Evolutionary conservation across 2,888 invertebrate species (phyloP).

Genomic region (Drosophila hamatofila): DNA sequence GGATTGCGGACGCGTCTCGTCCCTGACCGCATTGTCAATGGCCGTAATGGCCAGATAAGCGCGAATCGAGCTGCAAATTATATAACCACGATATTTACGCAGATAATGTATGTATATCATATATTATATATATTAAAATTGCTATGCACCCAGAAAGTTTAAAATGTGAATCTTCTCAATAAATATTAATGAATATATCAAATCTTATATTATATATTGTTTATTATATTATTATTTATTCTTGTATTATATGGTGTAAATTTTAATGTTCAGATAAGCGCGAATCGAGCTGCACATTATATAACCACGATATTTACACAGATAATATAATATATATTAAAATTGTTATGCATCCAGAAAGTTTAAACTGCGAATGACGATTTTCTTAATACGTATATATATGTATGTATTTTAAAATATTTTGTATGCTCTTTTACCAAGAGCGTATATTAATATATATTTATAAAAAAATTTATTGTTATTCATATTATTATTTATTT

Average conservation of each 20-base stretch:
- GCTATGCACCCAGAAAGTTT: background rate
- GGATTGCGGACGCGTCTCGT: constrained; percentile 16
- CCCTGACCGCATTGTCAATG: constrained; percentile 44
- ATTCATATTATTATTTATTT: no score
- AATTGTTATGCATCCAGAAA: background rate
- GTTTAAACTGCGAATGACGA: background rate
- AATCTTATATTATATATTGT: no score
- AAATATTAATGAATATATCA: no score
- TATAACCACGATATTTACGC: background rate
- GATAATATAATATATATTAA: no score
- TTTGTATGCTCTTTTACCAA: background rate
- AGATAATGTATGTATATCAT: background rate
- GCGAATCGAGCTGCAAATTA: constrained; percentile 4
- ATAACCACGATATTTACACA: no score
- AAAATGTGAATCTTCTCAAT: background rate
- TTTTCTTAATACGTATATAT: background rate
- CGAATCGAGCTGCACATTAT: no score
- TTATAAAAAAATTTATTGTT: no score
- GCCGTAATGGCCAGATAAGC: constrained; percentile 20
- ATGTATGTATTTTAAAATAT: background rate
- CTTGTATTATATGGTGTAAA: no score
- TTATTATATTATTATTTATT: background rate
- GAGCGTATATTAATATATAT: no score
- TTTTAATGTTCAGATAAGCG: no score
- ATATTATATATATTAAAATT: background rate